Evolutionary conservation across 2,797 vertebrate genomes (phyloP).

Genomic region (Takifugu rubripes): DNA sequence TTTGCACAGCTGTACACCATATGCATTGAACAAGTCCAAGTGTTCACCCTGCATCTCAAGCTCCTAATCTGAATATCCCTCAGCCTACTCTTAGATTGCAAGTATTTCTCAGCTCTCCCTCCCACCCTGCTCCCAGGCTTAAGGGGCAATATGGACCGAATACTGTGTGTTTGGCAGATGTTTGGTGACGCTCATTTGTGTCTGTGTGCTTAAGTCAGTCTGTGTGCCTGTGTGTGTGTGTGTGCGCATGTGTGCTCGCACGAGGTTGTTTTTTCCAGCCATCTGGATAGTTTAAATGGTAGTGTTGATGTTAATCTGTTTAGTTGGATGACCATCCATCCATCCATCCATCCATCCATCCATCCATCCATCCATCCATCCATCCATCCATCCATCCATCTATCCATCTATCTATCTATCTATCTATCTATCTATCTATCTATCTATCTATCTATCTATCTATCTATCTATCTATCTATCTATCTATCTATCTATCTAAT

Average conservation of each 20-base stretch:
- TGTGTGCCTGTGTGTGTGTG: slow-evolving; percentile 21
- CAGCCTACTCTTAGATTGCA: slow-evolving; percentile 63
- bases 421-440: too few relatives aligned
- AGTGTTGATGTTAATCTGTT: slow-evolving; percentile 83
- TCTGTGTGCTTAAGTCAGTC: slow-evolving; percentile 43
- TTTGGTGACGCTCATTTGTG: slow-evolving; percentile 70
- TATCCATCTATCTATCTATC: too few relatives aligned
- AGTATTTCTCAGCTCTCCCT: slow-evolving; percentile 46
- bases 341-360: background rate
- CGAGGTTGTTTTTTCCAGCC: slow-evolving; percentile 59
- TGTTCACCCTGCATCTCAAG: slow-evolving; percentile 51
- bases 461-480: too few relatives aligned
- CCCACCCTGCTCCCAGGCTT: slow-evolving; percentile 55
- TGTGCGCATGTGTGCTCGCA: slow-evolving; percentile 1
- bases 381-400: too few relatives aligned
- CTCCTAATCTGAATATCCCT: slow-evolving; percentile 72
- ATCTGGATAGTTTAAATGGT: slow-evolving; percentile 76
- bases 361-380: too few relatives aligned
- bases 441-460: too few relatives aligned
- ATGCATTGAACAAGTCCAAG: slow-evolving; percentile 59
- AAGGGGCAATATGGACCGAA: slow-evolving; percentile 60
- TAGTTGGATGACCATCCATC: slow-evolving; percentile 66
- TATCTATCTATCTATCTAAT: slow-evolving; percentile 1
- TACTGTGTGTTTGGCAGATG: slow-evolving; percentile 73
- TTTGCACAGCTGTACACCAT: slow-evolving; percentile 65